Conservation (phyloP, 2,888 invertebrate species). For the Dryadula phaetusa region DNA sequence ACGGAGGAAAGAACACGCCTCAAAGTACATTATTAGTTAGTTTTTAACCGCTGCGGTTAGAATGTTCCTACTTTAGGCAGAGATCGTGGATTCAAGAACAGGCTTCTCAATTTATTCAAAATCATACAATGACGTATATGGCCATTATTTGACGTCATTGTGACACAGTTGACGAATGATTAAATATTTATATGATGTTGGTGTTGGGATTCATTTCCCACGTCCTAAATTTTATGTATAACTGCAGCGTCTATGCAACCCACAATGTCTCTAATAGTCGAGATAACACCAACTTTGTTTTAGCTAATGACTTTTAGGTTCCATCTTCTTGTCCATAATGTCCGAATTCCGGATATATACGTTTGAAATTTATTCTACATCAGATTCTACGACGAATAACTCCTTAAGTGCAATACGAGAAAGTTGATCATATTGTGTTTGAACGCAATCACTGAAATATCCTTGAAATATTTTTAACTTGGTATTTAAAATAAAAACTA, state of each 20-base stretch:
- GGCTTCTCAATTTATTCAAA: background rate
- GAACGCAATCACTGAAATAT: constrained; percentile 2
- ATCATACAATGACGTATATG: too few species aligned
- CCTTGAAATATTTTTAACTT: constrained; percentile 20
- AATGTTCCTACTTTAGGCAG: background rate
- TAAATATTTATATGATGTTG: background rate
- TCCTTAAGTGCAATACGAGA: background rate
- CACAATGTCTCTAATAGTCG: too few species aligned
- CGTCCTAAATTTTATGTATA: too few species aligned
- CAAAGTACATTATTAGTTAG: background rate
- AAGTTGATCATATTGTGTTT: constrained; percentile 17
- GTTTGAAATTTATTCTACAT: too few species aligned
- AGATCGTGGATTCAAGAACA: background rate
- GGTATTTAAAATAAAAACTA: constrained; percentile 20
- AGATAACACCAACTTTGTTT: too few species aligned
- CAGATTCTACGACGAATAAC: background rate
- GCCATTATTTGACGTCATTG: background rate
- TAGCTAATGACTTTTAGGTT: too few species aligned
- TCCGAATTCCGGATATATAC: too few species aligned
- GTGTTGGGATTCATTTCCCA: too few species aligned
- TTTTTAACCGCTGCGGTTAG: too few species aligned
- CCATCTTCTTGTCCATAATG: too few species aligned
- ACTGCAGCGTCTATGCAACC: too few species aligned
- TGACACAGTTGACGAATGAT: background rate
- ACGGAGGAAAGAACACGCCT: background rate